A percentile compares a stretch with the other conserved stretches of the same genome.
Evolutionary conservation across 2,888 invertebrate genomes (phyloP).

Genomic region (Eupithecia abbreviata): DNA sequence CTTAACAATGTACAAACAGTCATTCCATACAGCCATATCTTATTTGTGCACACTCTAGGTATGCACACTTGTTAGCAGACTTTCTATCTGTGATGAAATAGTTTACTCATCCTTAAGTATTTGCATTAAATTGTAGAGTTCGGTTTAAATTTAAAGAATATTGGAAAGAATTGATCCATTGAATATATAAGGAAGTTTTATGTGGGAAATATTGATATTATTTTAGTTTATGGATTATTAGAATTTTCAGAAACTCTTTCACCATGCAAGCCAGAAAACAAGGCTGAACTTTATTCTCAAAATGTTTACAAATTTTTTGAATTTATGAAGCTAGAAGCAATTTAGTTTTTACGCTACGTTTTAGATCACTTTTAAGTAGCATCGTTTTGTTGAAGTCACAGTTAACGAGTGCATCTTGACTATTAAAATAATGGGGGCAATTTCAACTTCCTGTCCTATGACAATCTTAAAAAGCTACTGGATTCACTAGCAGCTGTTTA

Average conservation of each 20-base stretch:
- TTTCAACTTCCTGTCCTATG: conserved; percentile 5
- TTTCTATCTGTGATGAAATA: conserved; percentile 22
- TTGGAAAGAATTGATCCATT: not conserved
- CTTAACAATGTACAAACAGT: conserved; percentile 25
- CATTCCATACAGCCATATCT: conserved; percentile 44
- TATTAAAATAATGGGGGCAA: conserved; percentile 1
- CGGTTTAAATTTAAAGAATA: not conserved
- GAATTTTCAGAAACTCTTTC: not conserved
- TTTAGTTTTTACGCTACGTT: not conserved
- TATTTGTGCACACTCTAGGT: conserved; percentile 41
- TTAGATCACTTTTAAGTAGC: not conserved
- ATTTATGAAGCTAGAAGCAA: not conserved
- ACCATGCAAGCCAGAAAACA: not conserved
- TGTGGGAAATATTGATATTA: not conserved
- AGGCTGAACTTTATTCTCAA: too few relatives aligned
- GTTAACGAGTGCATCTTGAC: not conserved
- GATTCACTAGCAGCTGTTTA: not conserved
- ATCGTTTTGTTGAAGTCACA: not conserved
- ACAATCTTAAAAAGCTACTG: not conserved
- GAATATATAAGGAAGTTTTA: not conserved
- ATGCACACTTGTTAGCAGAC: conserved; percentile 20
- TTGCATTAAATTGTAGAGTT: not conserved
- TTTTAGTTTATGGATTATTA: not conserved
- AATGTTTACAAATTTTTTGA: not conserved
- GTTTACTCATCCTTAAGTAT: not conserved